Base-by-base conservation (phyloP, 2,113 vertebrate species). In the Ahaetulla prasina region DNA sequence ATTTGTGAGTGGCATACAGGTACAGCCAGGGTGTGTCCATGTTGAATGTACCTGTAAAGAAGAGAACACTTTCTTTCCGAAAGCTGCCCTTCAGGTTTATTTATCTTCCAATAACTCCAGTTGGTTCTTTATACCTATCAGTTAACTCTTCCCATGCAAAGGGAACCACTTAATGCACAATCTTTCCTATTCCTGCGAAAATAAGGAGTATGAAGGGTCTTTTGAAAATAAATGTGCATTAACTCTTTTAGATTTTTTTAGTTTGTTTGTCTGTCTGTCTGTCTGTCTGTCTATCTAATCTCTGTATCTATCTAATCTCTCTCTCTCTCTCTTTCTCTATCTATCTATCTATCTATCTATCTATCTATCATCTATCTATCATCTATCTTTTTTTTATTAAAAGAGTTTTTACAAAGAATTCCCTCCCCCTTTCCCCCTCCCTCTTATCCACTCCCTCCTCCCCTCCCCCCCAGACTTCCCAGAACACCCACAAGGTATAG, bases 21-120 rank as follows among this genome's bases (percentile, higher is more conserved):
- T 97, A 98, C 14, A 98, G 95, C 98, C 98, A 98, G 0, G 98
- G 98, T 0, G 97, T 98, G 94, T 98, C 98, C 96, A 98, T 95
- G 92, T 96, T 98, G 92, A 99, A 97, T 1, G 95, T 96, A 49
- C 98, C 98, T 99, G 95, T 3, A 14, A 94, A 92, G 80, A 18
- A 89, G 8, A 55, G 22, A 91, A 63, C 74, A 27, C n/a, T 35
- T 74, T 7, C 2, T 35, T 35, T 18, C n/a, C 7, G 63, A 74
- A 74, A 74, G 30, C 63, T 39, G 68, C 16, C n/a, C n/a, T 74
- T 74, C 35, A 74, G 6, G 6, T 39, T 20, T n/a, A 74, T 39
- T 74, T 74, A 39, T 74, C 39, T 74, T 74, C n/a, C 16, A 74
- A 20, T 18, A 39, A 35, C 16, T 35, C 68, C 30, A 8, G 0